These are phyloP conservation scores for Eupeodes luniger DNA, from an alignment of 2,888 invertebrate genomes.

Conservation along the genomic window DNA sequence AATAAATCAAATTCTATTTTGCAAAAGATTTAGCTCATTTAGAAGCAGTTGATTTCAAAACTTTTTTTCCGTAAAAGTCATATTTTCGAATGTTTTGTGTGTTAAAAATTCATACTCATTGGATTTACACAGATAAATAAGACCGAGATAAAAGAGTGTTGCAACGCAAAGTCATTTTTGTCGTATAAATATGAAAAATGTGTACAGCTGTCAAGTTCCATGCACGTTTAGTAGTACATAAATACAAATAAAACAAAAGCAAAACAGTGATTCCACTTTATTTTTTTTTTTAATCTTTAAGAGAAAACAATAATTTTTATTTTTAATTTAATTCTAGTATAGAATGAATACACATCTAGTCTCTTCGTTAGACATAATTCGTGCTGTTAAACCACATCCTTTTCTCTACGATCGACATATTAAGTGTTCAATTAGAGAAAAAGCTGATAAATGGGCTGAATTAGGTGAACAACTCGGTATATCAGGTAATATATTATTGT, in stretches of 20 bases:
- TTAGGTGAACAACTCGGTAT: not conserved
- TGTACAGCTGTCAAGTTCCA: not conserved
- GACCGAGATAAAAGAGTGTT: not conserved
- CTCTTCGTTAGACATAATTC: not conserved
- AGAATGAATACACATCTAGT: not conserved
- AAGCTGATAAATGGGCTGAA: constrained; percentile 7
- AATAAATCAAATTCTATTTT: not conserved
- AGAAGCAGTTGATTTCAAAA: not conserved
- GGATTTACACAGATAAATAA: constrained; percentile 6
- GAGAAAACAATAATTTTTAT: not conserved
- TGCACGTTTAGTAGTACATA: not conserved
- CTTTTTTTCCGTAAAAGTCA: not conserved
- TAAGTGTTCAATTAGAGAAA: not conserved
- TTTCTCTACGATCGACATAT: not conserved
- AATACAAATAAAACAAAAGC: too few species aligned
- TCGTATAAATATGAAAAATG: not conserved
- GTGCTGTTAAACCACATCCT: not conserved
- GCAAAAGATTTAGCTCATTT: not conserved
- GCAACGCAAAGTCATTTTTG: not conserved
- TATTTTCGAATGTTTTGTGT: not conserved
- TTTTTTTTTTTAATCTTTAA: not conserved
- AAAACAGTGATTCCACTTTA: constrained; percentile 3
- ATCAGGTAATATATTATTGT: not conserved
- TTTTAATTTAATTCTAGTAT: not conserved
- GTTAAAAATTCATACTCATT: not conserved